Evolutionary conservation across 2,888 invertebrate genomes (phyloP).

Genomic region (Polyploca ridens): DNA sequence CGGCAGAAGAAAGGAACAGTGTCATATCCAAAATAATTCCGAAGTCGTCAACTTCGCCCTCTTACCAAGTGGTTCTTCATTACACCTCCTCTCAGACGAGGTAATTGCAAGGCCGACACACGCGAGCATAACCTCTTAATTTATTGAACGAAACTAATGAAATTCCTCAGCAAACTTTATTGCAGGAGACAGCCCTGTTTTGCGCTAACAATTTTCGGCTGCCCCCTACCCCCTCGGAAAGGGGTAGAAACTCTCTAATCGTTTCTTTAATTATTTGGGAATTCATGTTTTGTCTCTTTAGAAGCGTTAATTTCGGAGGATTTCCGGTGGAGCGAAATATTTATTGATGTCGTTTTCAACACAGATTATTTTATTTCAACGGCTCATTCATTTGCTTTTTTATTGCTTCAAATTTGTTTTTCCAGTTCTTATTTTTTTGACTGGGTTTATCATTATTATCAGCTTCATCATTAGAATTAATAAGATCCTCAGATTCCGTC

Average conservation of each 20-base stretch:
- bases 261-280: constrained; percentile 81
- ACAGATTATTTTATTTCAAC: constrained; percentile 1
- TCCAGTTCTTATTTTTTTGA: too few species aligned
- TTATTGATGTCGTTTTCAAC: constrained; percentile 27
- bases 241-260: constrained; percentile 71
- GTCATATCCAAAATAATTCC: constrained; percentile 48
- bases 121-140: constrained; percentile 84
- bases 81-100: constrained; percentile 73
- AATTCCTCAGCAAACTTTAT: constrained; percentile 82
- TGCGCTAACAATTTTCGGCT: constrained; percentile 76
- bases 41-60: constrained; percentile 27
- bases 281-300: constrained; percentile 68
- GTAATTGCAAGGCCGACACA: constrained; percentile 83
- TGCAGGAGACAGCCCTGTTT: constrained; percentile 80
- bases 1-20: constrained; percentile 10
- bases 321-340: constrained; percentile 35
- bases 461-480: neutral
- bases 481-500: neutral
- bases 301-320: constrained; percentile 56
- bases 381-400: constrained; percentile 4
- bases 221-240: constrained; percentile 40
- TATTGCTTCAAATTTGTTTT: constrained; percentile 2
- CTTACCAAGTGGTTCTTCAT: constrained; percentile 73
- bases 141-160: constrained; percentile 85
- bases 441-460: neutral